Conservation (phyloP, 2,113 vertebrate species). For the Ginglymostoma cirratum region DNA sequence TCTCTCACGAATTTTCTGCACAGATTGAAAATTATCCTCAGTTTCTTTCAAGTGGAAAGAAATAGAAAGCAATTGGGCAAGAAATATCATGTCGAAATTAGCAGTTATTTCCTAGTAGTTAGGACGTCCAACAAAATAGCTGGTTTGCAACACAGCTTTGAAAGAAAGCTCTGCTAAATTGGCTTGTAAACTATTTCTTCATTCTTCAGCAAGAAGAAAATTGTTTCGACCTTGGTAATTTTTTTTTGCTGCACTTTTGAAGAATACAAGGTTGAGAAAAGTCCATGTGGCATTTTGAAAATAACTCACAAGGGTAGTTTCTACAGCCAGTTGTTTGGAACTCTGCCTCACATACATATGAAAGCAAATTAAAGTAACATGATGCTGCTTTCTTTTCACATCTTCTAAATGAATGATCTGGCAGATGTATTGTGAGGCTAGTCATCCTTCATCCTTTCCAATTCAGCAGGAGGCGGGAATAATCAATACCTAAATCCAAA, state of each 20-base stretch:
- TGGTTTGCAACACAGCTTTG: not conserved
- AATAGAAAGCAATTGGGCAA: not conserved
- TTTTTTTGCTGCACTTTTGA: not conserved
- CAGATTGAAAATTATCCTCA: not conserved
- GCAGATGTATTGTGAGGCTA: not conserved
- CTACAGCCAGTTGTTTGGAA: not conserved
- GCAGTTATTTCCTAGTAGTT: not conserved
- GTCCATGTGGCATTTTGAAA: not conserved
- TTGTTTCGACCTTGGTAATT: not conserved
- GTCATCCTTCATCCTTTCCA: constrained; percentile 14
- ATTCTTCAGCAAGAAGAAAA: not conserved
- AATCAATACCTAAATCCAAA: constrained; percentile 17
- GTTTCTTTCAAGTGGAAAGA: not conserved
- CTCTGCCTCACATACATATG: not conserved
- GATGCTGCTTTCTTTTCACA: constrained; percentile 2
- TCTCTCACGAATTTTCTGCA: not conserved
- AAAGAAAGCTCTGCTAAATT: not conserved
- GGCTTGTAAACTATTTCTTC: not conserved
- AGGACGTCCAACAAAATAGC: not conserved
- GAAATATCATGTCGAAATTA: not conserved
- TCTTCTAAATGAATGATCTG: constrained; percentile 16
- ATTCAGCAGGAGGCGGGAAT: not conserved
- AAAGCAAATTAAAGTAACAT: not conserved
- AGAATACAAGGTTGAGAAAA: not conserved
- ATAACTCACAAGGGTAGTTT: not conserved